Evolutionary conservation across 2,888 invertebrate species (phyloP), one percentile per base, ranked within the genome.

Genomic region (Cryptus viduatorius): DNA sequence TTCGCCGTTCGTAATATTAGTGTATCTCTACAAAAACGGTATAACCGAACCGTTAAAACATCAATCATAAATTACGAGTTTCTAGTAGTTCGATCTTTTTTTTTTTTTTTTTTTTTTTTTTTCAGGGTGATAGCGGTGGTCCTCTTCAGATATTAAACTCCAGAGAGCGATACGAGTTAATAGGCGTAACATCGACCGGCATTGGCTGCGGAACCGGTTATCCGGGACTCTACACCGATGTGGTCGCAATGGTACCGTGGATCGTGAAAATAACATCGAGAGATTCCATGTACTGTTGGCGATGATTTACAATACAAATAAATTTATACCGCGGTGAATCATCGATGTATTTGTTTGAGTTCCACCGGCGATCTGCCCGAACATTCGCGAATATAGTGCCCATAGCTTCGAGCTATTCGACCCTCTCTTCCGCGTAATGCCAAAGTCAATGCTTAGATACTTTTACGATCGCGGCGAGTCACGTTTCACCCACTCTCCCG

Each of bases 241-340:
- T 90, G 5, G 69, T 85, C 5, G 82, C 48, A 16, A 81, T 86
- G 82, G 44, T 89, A 5, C 78, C 89, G 37, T 89, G 88, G 88
- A 88, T 90, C 67, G 78, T 86, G 69, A 48, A 87, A 84, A 77
- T 85, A 12, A 87, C 86, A 14, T 80, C 81, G 31, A 73, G 50
- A 73, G 88, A 90, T 69, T 89, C 89, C 3, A 88, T 88, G 83
- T 90, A 88, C 56, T 88, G 88, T 72, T 88, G 89, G 87, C 88
- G 85, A 71, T 89, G 67, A 83, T 31, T 61, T 56, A 24, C 56
- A 12, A 24, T 24, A 24, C 24, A 24, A 56, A 56, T 56, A 56
- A 56, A 56, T 24, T 24, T 56, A 24, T 24, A 24, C 4, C 24
- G 24, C 10, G 61, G 31, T 14, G 31, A n/a, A 61, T n/a, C 48